Conservation (phyloP, 2,797 vertebrate genomes). For the Myioborus melanocephalus region DNA sequence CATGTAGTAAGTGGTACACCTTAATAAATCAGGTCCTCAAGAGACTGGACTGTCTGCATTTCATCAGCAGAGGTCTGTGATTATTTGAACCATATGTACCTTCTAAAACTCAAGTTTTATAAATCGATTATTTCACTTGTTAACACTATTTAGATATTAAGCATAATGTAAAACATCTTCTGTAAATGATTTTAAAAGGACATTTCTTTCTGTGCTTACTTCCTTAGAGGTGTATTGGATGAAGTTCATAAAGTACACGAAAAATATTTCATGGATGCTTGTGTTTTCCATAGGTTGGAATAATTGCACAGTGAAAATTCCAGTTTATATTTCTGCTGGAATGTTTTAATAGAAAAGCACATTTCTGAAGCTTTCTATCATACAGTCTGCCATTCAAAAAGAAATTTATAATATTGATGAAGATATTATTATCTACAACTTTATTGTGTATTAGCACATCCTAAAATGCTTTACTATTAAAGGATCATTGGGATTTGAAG, state of each 20-base stretch:
- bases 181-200: not conserved
- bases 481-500: not conserved
- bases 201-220: not conserved
- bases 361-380: not conserved
- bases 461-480: not conserved
- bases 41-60: slow-evolving; percentile 29
- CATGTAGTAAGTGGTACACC: not conserved
- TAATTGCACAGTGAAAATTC: not conserved
- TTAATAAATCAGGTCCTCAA: slow-evolving; percentile 43
- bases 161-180: not conserved
- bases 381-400: not conserved
- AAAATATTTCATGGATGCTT: not conserved
- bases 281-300: not conserved
- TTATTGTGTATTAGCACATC: not conserved
- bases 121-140: slow-evolving; percentile 23
- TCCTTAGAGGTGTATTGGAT: not conserved
- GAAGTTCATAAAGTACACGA: not conserved
- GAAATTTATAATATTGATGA: not conserved
- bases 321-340: not conserved
- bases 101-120: slow-evolving; percentile 13
- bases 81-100: slow-evolving; percentile 56
- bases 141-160: slow-evolving; percentile 19
- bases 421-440: not conserved
- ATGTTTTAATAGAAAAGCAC: not conserved
- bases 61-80: slow-evolving; percentile 21